These are phyloP conservation scores for Ornithorhynchus anatinus DNA, from an alignment of 2,113 vertebrate species.

Conservation along the genomic window DNA sequence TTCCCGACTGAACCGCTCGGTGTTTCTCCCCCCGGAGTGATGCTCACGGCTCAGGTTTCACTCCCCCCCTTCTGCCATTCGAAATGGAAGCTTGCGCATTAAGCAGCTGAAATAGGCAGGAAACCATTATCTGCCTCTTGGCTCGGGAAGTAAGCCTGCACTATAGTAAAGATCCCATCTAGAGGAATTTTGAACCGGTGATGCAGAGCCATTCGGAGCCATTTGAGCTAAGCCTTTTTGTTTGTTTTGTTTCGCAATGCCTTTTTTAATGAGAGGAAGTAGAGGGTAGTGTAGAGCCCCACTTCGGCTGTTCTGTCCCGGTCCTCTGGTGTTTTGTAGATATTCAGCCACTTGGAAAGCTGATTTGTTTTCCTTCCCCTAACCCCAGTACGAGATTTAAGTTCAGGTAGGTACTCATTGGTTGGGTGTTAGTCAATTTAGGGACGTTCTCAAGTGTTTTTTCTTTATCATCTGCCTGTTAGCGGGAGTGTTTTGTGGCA, in stretches of 20 bases:
- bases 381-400: constrained; percentile 42
- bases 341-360: constrained; percentile 29
- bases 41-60: constrained; percentile 37
- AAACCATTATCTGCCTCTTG: constrained; percentile 36
- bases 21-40: constrained; percentile 41
- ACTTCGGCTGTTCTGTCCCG: constrained; percentile 45
- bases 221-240: constrained; percentile 36
- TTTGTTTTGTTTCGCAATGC: constrained; percentile 33
- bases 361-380: constrained; percentile 55
- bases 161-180: constrained; percentile 26
- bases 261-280: constrained; percentile 28
- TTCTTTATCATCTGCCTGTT: constrained; percentile 49
- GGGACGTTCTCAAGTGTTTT: constrained; percentile 48
- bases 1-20: constrained; percentile 23
- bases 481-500: constrained; percentile 44
- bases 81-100: constrained; percentile 42
- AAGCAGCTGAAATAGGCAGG: constrained; percentile 37
- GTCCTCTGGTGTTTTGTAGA: constrained; percentile 53
- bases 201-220: constrained; percentile 30
- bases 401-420: constrained; percentile 60
- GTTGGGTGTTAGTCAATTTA: constrained; percentile 51
- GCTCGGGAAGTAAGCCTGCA: constrained; percentile 48
- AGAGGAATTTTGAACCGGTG: constrained; percentile 32
- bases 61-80: constrained; percentile 22
- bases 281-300: constrained; percentile 17